Evolutionary conservation across 2,888 invertebrate genomes (phyloP).

Genomic region (Patella caerulea): DNA sequence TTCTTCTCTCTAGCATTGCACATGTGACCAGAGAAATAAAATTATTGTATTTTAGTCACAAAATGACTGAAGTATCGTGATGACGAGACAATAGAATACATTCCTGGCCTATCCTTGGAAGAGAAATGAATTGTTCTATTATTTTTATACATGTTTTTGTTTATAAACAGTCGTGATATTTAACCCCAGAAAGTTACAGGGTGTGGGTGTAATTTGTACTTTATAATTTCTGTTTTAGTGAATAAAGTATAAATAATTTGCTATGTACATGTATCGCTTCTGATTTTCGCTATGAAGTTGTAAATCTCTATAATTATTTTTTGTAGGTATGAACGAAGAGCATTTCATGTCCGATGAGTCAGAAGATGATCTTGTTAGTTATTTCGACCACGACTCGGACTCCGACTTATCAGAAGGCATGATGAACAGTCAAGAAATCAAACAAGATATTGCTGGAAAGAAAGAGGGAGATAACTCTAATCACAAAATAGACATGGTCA

Average conservation of each 20-base stretch:
- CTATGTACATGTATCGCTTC: neutral
- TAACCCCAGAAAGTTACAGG: too few relatives aligned
- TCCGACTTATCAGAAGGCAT: constrained; percentile 65
- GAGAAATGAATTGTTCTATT: too few relatives aligned
- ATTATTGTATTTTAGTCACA: too few relatives aligned
- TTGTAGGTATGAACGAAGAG: constrained; percentile 50
- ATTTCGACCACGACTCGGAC: constrained; percentile 62
- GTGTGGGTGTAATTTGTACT: too few relatives aligned
- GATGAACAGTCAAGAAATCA: constrained; percentile 65
- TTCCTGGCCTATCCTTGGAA: too few relatives aligned
- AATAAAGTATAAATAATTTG: neutral
- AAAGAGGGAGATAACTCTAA: constrained; percentile 14
- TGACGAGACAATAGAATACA: too few relatives aligned
- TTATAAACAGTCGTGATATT: too few relatives aligned
- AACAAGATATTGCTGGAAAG: constrained; percentile 45
- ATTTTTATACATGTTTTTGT: too few relatives aligned
- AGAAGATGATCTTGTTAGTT: constrained; percentile 62
- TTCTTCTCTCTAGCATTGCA: too few relatives aligned
- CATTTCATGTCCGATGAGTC: constrained; percentile 58
- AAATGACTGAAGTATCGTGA: too few relatives aligned
- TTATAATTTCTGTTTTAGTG: neutral
- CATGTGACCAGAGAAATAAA: too few relatives aligned
- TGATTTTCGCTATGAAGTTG: neutral
- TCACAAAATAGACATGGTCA: neutral
- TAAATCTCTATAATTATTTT: neutral